phyloP scores from a whole-genome alignment of 2,113 vertebrate species.

The Rhabdornis inornatus region DNA sequence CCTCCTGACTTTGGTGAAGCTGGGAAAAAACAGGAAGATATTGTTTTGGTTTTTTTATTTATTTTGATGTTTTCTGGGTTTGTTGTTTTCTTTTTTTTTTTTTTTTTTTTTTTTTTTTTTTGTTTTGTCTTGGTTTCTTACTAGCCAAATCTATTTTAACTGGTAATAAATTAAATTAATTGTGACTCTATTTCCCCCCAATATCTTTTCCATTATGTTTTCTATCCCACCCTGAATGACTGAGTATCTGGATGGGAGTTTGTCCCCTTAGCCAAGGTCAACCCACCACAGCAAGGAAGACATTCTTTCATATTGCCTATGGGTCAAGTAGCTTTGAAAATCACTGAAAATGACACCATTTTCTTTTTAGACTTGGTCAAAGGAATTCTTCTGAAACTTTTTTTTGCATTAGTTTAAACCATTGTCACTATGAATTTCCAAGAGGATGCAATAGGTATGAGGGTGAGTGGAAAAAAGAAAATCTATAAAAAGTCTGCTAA shows the following conservation, averaged over 20 bases:
- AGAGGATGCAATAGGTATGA: not conserved
- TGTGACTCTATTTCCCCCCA: not conserved
- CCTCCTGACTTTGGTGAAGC: not conserved
- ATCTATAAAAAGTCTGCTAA: slow-evolving; percentile 10
- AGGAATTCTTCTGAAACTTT: not conserved
- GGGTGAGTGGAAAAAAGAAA: not conserved
- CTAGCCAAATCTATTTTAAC: not conserved
- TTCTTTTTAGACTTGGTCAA: not conserved
- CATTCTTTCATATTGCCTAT: not conserved
- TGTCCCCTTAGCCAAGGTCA: not conserved
- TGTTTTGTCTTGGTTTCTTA: not conserved
- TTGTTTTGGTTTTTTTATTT: too few relatives aligned
- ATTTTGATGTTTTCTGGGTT: not conserved
- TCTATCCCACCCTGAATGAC: not conserved
- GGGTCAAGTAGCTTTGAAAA: not conserved
- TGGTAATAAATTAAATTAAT: not conserved
- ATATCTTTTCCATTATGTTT: not conserved
- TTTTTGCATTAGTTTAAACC: not conserved
- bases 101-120: not conserved
- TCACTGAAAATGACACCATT: not conserved
- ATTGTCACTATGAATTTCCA: not conserved
- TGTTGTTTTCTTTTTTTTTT: not conserved
- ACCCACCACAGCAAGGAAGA: not conserved
- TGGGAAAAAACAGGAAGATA: not conserved
- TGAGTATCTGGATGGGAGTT: not conserved